Evolutionary conservation across 2,113 vertebrate species (phyloP), one percentile per base, ranked within the genome.

Genomic region (Chaetorhynchus papuensis): DNA sequence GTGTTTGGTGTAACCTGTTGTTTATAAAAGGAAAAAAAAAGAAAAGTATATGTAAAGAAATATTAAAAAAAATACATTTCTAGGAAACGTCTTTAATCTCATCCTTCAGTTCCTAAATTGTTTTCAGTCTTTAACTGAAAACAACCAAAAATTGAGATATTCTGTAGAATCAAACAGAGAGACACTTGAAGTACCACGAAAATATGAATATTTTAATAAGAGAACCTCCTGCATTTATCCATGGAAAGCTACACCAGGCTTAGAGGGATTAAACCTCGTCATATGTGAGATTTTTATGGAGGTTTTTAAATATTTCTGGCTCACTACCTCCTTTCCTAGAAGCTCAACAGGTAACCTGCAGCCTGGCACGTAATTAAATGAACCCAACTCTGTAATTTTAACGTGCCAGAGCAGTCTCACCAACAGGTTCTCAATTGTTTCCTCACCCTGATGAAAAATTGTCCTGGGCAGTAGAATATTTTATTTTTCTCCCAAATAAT

Each of bases 11-110:
- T 33, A 17, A 24, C 10, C 13, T 4, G 0, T 19, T 71, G 12
- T 50, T 79, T 31, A 20, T 7, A 6, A 22, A 83, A 54, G 19
- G 7, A 0, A 3, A 39, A 33, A 8, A 0, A 2, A 49, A 33
- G 17, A 2, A 8, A 17, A 28, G 28, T 54, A 5, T 4, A 30
- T 22, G 4, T 0, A 9, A 61, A 37, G 10, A 66, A 53, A 30
- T 74, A 20, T 1, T 61, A 2, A 24, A 11, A 35, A 37, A 35
- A 14, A 2, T 11, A 8, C 7, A n/a, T 20, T 54, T 49, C 15
- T 33, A n/a, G 39, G 44, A 27, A 50, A 41, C 5, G 5, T 26
- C 5, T 24, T 76, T 20, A 45, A 15, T 33, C 15, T 30, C 41
- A 18, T 33, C 16, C 31, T 83, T 33, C 9, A 9, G 1, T 24